Conservation (phyloP, 2,797 vertebrate genomes). For the Tiaroga cobitis region DNA sequence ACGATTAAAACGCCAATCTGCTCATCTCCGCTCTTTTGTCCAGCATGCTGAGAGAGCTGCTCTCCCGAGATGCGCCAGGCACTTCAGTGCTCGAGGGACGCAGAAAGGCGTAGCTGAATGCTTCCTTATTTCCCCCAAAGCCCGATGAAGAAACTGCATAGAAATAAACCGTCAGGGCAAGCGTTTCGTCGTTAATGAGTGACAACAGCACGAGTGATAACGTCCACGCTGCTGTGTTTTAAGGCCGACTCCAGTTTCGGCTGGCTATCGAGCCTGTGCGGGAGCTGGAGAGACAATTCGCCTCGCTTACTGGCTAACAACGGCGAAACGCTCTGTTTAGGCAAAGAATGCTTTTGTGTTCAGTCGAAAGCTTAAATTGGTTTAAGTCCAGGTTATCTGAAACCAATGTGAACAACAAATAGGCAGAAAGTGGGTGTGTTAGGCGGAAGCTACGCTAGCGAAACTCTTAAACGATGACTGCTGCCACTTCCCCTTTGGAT, state of each 20-base stretch:
- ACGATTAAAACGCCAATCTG: conserved; percentile 60
- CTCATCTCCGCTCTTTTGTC: conserved; percentile 60
- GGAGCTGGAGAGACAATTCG: conserved; percentile 22
- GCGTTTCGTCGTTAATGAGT: conserved; percentile 13
- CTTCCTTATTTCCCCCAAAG: conserved; percentile 14
- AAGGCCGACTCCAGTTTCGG: conserved; percentile 31
- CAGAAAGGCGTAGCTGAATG: conserved; percentile 35
- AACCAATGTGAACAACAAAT: conserved; percentile 41
- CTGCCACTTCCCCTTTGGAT: conserved; percentile 63
- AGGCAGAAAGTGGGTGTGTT: conserved; percentile 50
- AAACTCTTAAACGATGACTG: conserved; percentile 52
- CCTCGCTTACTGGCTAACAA: conserved; percentile 42
- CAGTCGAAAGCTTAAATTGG: background rate
- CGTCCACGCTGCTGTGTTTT: conserved; percentile 32
- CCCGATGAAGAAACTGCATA: conserved; percentile 13
- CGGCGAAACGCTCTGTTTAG: background rate
- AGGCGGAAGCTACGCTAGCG: conserved; percentile 38
- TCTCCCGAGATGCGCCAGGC: conserved; percentile 50
- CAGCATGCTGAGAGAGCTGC: conserved; percentile 60
- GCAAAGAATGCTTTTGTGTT: conserved; percentile 15
- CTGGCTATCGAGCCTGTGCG: conserved; percentile 59
- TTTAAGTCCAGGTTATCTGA: conserved; percentile 17
- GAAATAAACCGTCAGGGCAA: background rate
- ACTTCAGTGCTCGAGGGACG: conserved; percentile 52
- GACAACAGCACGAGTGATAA: conserved; percentile 12